A percentile compares a stretch with the other conserved stretches of the same genome.
Conservation (phyloP, 2,113 vertebrate species). For the Atractosteus spatula region DNA sequence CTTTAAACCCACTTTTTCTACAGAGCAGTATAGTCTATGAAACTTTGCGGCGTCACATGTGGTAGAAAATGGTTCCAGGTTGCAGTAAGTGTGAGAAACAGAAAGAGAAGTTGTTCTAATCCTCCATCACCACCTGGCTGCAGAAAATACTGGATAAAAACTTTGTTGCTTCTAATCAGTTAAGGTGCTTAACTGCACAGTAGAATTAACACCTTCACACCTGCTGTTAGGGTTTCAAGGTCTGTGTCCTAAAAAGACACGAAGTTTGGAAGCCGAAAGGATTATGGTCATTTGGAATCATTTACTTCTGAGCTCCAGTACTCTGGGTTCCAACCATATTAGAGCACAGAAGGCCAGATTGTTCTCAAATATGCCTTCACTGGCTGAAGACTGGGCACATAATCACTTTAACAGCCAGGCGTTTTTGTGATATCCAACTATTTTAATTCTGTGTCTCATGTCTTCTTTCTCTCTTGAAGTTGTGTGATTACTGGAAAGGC, state of each 20-base stretch:
- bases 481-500: slow-evolving; percentile 30
- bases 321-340: slow-evolving; percentile 13
- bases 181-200: slow-evolving; percentile 12
- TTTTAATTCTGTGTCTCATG: slow-evolving; percentile 32
- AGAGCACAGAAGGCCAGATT: slow-evolving; percentile 9
- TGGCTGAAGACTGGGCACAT: background rate
- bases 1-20: no score
- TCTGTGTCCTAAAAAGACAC: slow-evolving; percentile 8
- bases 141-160: background rate
- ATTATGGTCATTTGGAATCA: slow-evolving; percentile 12
- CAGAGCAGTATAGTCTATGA: no score
- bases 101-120: background rate
- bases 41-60: no score
- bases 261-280: slow-evolving; percentile 11
- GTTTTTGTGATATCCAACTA: slow-evolving; percentile 23
- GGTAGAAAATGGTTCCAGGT: no score
- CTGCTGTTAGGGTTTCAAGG: slow-evolving; percentile 19
- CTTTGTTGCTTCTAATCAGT: slow-evolving; percentile 4
- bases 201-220: slow-evolving; percentile 18
- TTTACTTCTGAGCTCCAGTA: slow-evolving; percentile 9
- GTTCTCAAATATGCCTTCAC: slow-evolving; percentile 1
- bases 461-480: slow-evolving; percentile 14
- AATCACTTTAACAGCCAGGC: slow-evolving; percentile 25
- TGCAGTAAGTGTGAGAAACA: no score
- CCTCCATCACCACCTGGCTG: background rate